Conservation (phyloP, 2,113 vertebrate genomes). For the Epinephelus cyanopodus region DNA sequence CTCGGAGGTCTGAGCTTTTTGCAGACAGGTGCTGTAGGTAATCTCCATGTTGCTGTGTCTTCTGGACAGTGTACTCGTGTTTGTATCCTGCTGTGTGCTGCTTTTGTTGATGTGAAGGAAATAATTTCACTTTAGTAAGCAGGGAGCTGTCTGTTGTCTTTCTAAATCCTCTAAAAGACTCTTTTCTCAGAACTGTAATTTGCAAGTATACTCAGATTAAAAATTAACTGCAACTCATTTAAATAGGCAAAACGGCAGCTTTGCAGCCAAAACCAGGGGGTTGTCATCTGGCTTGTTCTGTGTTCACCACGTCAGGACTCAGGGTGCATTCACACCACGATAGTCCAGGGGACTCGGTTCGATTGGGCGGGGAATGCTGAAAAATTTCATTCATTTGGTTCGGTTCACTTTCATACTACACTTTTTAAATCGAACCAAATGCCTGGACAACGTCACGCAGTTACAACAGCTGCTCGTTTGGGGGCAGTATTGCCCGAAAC, state of each 20-base stretch:
- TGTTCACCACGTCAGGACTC: background rate
- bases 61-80: background rate
- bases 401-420: too few species aligned
- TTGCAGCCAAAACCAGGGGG: background rate
- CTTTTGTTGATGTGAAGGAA: background rate
- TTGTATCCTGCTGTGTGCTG: background rate
- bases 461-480: too few species aligned
- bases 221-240: background rate
- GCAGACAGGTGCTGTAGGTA: background rate
- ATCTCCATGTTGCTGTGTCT: background rate
- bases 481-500: too few species aligned
- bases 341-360: too few species aligned
- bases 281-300: background rate
- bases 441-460: too few species aligned
- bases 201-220: background rate
- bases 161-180: too few species aligned
- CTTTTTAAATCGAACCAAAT: too few species aligned
- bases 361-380: too few species aligned
- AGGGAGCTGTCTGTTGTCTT: background rate
- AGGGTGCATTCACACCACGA: too few species aligned
- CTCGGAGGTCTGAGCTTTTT: background rate
- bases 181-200: background rate
- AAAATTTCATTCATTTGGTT: too few species aligned
- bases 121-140: background rate
- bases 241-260: background rate